Evolutionary conservation across 2,888 invertebrate species (phyloP), one percentile per base, ranked within the genome.

Genomic region (Thelaira solivaga): DNA sequence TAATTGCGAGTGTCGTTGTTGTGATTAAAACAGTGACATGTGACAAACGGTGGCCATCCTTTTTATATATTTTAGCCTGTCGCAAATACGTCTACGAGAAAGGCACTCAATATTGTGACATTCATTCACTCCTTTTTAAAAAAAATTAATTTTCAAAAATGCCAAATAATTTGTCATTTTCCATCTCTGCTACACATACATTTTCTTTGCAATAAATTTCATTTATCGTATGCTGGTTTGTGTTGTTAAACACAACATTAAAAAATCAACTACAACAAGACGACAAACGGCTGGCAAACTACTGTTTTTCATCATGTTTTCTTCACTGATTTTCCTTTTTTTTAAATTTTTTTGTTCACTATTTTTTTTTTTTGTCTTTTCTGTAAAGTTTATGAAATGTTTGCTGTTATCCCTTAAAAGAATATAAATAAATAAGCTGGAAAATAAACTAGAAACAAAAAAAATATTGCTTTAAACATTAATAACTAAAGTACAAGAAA

Each of bases 401-500:
- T 59, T 39, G 22, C n/a, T 36, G 13, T 18, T 29, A 22, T 4
- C 20, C 20, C 36, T 26, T 8, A 20, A 29, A 55, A 51, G n/a
- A n/a, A 31, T 49, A 16, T 31, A 51, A 61, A 69, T 41, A 59
- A 49, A 59, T 31, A 51, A 49, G 16, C 39, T 16, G 13, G 7
- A 43, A 22, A 31, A n/a, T n/a, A 4, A 47, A 31, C 16, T n/a
- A 59, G 7, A 18, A 22, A 24, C 41, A 39, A 24, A 13, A 51
- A 29, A 29, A 29, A 16, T 31, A 55, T 34, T 18, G 2, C 59
- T 36, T 68, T 39, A 11, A 53, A 31, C 39, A 53, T 61, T 74
- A 61, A 74, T 59, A 24, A 53, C 29, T 49, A 24, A 59, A 71
- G 31, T 65, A 71, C 76, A 76, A 53, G 76, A 72, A 72, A 76